Conservation (phyloP, 2,113 vertebrate genomes). For the Sakesphorus luctuosus region DNA sequence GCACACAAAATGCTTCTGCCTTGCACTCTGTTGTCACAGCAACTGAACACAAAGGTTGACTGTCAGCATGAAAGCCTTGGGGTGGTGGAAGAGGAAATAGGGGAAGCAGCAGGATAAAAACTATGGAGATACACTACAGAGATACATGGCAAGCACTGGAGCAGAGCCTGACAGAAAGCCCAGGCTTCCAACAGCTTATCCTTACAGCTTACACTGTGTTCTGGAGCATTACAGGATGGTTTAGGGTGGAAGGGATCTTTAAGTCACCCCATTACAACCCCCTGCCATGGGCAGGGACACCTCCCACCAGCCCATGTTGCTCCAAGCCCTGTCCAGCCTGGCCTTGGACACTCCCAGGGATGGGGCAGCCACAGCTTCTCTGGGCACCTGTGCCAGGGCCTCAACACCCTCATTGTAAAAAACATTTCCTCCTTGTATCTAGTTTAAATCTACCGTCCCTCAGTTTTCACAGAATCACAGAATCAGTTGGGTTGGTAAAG, state of each 20-base stretch:
- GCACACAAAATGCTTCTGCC: not conserved
- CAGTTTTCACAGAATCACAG: no score
- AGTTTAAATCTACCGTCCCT: not conserved
- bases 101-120: not conserved
- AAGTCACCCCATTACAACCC: not conserved
- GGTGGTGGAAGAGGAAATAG: not conserved
- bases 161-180: not conserved
- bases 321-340: not conserved
- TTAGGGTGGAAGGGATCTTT: not conserved
- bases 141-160: accelerated
- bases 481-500: no score
- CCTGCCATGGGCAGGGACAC: not conserved
- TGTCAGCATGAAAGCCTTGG: not conserved
- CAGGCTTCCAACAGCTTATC: not conserved
- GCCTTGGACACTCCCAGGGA: not conserved
- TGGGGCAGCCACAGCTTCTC: not conserved
- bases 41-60: not conserved
- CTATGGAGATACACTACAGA: accelerated
- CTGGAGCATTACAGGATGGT: not conserved
- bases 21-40: not conserved
- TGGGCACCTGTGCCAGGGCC: not conserved
- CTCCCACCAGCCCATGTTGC: not conserved
- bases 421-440: not conserved
- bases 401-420: not conserved
- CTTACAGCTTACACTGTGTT: not conserved